Base-by-base conservation (phyloP, 2,888 invertebrate species). In the Lepas anatifera region DNA sequence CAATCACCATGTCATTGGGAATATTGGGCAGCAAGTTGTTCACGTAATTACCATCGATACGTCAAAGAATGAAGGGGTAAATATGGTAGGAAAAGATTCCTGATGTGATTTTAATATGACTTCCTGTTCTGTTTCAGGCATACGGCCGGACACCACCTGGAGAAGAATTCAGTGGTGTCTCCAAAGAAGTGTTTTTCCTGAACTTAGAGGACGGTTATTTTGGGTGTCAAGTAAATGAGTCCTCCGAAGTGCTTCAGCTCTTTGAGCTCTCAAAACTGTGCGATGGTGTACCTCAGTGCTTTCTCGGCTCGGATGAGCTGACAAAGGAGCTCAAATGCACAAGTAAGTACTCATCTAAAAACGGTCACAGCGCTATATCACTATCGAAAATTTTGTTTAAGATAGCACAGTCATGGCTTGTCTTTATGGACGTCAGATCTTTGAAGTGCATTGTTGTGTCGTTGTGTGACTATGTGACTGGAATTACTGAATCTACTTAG, bases 161-260 rank as follows among this genome's bases (percentile, higher is more conserved):
- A 48, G 69, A 69, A 73, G 68, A 74, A 73, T 11, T 70, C 72
- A 35, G 73, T 72, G 70, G 73, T 73, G 73, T 73, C 7, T 72
- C 72, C 46, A 87, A 89, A 83, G 94, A 95, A 86, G 89, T 94
- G 82, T 95, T 95, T 86, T 93, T 95, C 85, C 87, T 95, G 82
- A 95, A 95, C 84, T 86, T 95, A 83, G 95, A 95, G 85, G 94
- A 95, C 85, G 95, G 95, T 80, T 95, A 93, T 83, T 95, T 95
- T 84, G 95, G 94, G 79, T 95, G 95, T 84, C 95, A 95, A 86
- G 92, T 95, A 78, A 95, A 95, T 86, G 92, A 92, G 85, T 94
- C 94, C 78, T 90, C 91, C 80, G 93, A 94, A 83, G 89, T 95
- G 81, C 85, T 95, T 81, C 95, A 95, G 86, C 85, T 95, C 81